Percentiles rank a stretch among this genome's conserved stretches.
Conservation (phyloP, 2,888 invertebrate species). For the Habroteleia sp. region DNA sequence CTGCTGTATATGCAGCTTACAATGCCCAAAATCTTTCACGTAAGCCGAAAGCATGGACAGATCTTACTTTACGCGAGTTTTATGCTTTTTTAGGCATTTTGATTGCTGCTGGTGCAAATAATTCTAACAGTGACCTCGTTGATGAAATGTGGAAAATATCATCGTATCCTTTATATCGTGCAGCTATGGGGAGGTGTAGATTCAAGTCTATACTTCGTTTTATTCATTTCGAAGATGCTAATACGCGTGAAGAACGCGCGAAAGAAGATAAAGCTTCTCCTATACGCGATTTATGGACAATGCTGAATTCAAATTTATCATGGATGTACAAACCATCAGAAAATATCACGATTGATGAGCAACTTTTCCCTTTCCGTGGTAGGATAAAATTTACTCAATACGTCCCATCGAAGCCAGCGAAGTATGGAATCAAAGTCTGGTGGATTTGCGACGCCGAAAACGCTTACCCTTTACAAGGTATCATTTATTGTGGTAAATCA, state of each 20-base stretch:
- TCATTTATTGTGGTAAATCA: no score
- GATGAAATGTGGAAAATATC: slow-evolving; percentile 60
- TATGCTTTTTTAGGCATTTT: no score
- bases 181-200: slow-evolving; percentile 42
- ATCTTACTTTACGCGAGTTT: no score
- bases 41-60: no score
- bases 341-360: slow-evolving; percentile 70
- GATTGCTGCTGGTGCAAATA: slow-evolving; percentile 39
- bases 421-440: slow-evolving; percentile 71
- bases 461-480: no score
- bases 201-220: slow-evolving; percentile 65
- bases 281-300: slow-evolving; percentile 68
- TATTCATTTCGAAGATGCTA: slow-evolving; percentile 70
- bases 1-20: no score
- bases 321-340: slow-evolving; percentile 68
- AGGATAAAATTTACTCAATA: slow-evolving; percentile 69
- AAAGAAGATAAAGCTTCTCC: slow-evolving; percentile 69
- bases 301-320: slow-evolving; percentile 70
- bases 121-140: slow-evolving; percentile 63
- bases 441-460: slow-evolving; percentile 58
- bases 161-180: slow-evolving; percentile 57
- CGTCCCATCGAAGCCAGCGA: slow-evolving; percentile 68
- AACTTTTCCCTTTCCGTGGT: slow-evolving; percentile 69
- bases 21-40: no score
- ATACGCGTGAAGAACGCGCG: slow-evolving; percentile 65